Percentiles rank a stretch among this genome's conserved stretches.
phyloP scores from a whole-genome alignment of 2,797 vertebrate species.

The Enteromius paludinosus region DNA sequence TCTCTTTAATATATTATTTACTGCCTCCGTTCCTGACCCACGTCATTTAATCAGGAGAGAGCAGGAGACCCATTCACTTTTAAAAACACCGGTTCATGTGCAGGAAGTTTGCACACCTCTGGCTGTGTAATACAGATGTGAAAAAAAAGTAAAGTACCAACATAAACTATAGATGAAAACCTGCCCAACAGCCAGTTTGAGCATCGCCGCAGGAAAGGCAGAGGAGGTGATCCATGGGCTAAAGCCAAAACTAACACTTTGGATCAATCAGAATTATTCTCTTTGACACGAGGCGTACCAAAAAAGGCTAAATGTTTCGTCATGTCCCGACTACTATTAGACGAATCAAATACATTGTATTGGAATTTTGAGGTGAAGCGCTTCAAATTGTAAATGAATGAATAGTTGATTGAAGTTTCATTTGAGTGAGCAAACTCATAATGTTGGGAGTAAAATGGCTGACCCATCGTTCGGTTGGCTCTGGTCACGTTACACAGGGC shows the following conservation, averaged over 20 bases:
- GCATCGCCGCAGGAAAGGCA: not conserved
- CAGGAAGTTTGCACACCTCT: conserved; percentile 19
- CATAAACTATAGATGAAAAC: conserved; percentile 33
- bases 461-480: conserved; percentile 63
- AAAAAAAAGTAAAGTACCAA: conserved; percentile 3
- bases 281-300: not conserved
- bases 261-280: conserved; percentile 3
- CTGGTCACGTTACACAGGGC: conserved; percentile 49
- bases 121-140: conserved; percentile 9
- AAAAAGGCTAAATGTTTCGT: not conserved
- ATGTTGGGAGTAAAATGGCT: conserved; percentile 47
- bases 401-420: conserved; percentile 29
- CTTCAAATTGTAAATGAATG: conserved; percentile 4
- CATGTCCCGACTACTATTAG: not conserved
- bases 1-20: conserved; percentile 87
- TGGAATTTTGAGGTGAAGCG: not conserved
- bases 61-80: conserved; percentile 67
- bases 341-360: not conserved
- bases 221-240: not conserved
- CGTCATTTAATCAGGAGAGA: conserved; percentile 84
- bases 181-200: not conserved
- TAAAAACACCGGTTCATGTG: conserved; percentile 64
- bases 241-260: conserved; percentile 8
- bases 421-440: conserved; percentile 25
- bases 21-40: conserved; percentile 78